These are phyloP conservation scores for Helleia helle DNA, from an alignment of 2,888 invertebrate genomes.

Conservation along the genomic window DNA sequence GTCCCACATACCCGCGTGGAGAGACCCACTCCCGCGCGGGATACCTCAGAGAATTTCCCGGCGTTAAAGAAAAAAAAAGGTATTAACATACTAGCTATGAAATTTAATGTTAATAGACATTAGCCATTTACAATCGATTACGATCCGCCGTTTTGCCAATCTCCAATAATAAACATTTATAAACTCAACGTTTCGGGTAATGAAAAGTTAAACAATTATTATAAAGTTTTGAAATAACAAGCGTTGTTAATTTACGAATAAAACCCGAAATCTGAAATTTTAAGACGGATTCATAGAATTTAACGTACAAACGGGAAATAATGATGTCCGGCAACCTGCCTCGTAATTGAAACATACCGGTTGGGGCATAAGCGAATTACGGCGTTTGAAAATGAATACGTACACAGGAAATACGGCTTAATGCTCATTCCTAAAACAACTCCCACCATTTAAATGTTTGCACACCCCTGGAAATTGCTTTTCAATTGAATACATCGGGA, in stretches of 20 bases:
- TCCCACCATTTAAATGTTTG: slow-evolving; percentile 6
- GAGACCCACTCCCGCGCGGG: too few species aligned
- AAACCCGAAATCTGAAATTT: neutral
- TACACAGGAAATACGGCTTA: slow-evolving; percentile 42
- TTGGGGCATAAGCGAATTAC: slow-evolving; percentile 41
- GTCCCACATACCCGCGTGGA: too few species aligned
- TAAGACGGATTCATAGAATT: neutral
- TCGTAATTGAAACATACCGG: slow-evolving; percentile 48
- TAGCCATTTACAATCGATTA: too few species aligned
- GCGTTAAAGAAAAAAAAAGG: too few species aligned
- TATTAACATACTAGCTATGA: too few species aligned
- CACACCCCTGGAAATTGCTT: slow-evolving; percentile 2
- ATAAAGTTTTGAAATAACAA: too few species aligned
- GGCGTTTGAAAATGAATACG: slow-evolving; percentile 43
- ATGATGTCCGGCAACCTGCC: slow-evolving; percentile 46
- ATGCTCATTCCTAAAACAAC: slow-evolving; percentile 34
- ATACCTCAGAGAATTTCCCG: too few species aligned
- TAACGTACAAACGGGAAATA: slow-evolving; percentile 41
- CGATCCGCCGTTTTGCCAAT: too few species aligned
- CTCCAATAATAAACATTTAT: too few species aligned
- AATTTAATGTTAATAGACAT: too few species aligned
- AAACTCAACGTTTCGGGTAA: too few species aligned
- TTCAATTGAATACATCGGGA: neutral
- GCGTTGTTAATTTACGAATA: neutral
- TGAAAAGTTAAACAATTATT: too few species aligned